Evolutionary conservation across 2,113 vertebrate genomes (phyloP).

Genomic region (Misgurnus mizolepis): DNA sequence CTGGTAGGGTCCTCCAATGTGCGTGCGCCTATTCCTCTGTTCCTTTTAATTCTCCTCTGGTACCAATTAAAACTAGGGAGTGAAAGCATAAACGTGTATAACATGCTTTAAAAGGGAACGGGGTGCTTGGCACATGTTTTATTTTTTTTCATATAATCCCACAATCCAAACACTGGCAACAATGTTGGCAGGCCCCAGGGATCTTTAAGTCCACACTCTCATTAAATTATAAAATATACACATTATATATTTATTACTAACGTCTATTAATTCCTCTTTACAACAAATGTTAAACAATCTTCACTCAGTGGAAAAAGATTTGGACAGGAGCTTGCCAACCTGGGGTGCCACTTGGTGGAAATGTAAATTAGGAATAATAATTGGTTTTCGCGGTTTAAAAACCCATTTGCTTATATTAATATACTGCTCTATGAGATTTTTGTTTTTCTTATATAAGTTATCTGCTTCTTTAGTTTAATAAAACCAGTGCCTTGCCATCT

Average conservation of each 20-base stretch:
- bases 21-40: conserved; percentile 30
- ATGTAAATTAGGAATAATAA: conserved; percentile 1
- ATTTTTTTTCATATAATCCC: neutral
- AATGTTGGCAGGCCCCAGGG: too few relatives aligned
- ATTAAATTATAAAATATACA: too few relatives aligned
- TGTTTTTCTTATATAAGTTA: neutral
- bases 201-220: too few relatives aligned
- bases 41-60: conserved; percentile 59
- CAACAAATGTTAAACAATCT: too few relatives aligned
- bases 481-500: conserved; percentile 20
- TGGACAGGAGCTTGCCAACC: neutral
- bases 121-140: too few relatives aligned
- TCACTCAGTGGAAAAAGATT: neutral
- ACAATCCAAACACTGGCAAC: too few relatives aligned
- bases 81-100: conserved; percentile 29
- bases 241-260: too few relatives aligned
- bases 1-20: conserved; percentile 40
- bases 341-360: neutral
- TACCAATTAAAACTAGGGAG: conserved; percentile 67
- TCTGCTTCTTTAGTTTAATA: conserved; percentile 14
- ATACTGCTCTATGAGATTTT: neutral
- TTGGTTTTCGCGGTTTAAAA: conserved; percentile 15
- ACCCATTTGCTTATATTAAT: neutral
- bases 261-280: too few relatives aligned
- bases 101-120: neutral